A percentile compares a stretch with the other conserved stretches of the same genome.
These are phyloP conservation scores for Zoanthus solanderi DNA, from an alignment of 92 coral and sea anemone genomes.

Conservation along the genomic window DNA sequence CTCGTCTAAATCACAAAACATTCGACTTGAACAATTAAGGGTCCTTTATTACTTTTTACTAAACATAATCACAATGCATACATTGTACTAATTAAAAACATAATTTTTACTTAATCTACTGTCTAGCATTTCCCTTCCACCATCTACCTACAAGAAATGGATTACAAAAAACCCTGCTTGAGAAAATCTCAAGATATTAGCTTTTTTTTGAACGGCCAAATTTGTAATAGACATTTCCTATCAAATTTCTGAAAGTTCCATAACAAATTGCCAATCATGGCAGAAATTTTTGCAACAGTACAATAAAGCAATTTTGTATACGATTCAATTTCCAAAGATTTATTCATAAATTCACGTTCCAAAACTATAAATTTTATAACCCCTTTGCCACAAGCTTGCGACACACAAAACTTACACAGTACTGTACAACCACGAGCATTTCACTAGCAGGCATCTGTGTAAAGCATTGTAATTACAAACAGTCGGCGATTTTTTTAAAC, in stretches of 20 bases:
- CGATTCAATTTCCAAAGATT: neutral
- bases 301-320: neutral
- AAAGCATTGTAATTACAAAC: neutral
- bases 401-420: neutral
- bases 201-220: too few species aligned
- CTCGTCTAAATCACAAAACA: too few species aligned
- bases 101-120: neutral
- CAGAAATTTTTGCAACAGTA: too few species aligned
- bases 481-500: neutral
- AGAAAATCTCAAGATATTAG: too few species aligned
- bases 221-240: too few species aligned
- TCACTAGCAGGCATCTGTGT: neutral
- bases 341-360: neutral
- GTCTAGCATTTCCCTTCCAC: too few species aligned
- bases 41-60: neutral
- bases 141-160: too few species aligned
- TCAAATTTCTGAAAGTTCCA: too few species aligned
- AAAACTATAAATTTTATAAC: neutral
- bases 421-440: neutral
- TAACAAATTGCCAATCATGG: too few species aligned
- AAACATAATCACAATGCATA: neutral
- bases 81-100: neutral
- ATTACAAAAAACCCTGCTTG: too few species aligned
- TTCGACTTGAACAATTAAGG: neutral
- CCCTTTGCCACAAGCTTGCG: neutral